Conservation (phyloP, 2,113 vertebrate genomes). For the Syngnathus typhle region DNA sequence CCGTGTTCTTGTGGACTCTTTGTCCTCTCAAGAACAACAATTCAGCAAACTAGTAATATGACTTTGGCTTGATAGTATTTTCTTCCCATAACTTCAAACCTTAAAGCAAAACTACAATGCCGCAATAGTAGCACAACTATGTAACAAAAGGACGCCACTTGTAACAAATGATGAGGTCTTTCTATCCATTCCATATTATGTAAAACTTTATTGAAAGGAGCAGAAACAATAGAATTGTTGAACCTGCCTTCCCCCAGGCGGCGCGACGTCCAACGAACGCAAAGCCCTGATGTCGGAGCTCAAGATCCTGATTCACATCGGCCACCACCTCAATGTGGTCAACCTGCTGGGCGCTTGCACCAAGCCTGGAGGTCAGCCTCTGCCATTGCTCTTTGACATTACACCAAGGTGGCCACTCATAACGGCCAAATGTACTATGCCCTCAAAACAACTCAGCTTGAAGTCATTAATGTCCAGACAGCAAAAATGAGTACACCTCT, state of each 20-base stretch:
- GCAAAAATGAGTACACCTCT: not conserved
- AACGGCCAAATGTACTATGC: not conserved
- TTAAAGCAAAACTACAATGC: no score
- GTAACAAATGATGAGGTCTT: no score
- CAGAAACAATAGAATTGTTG: not conserved
- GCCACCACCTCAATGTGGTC: slow-evolving; percentile 90
- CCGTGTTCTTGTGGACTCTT: no score
- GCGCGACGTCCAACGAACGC: slow-evolving; percentile 87
- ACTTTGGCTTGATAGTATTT: no score
- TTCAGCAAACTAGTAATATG: not conserved
- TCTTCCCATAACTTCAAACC: no score
- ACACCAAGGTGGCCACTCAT: no score
- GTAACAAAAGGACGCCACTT: no score
- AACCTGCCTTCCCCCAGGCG: slow-evolving; percentile 68
- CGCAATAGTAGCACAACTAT: no score
- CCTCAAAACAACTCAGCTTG: not conserved
- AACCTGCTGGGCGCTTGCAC: slow-evolving; percentile 92
- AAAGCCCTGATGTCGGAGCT: slow-evolving; percentile 92
- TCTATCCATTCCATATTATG: no score
- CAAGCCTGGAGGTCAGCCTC: slow-evolving; percentile 83
- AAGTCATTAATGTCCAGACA: not conserved
- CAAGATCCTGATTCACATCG: slow-evolving; percentile 93
- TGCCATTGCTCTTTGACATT: not conserved
- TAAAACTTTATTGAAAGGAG: not conserved
- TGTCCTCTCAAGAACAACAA: not conserved